phyloP scores from a whole-genome alignment of 1,140 invertebrate genomes.

The Rhyacophila brunnea region DNA sequence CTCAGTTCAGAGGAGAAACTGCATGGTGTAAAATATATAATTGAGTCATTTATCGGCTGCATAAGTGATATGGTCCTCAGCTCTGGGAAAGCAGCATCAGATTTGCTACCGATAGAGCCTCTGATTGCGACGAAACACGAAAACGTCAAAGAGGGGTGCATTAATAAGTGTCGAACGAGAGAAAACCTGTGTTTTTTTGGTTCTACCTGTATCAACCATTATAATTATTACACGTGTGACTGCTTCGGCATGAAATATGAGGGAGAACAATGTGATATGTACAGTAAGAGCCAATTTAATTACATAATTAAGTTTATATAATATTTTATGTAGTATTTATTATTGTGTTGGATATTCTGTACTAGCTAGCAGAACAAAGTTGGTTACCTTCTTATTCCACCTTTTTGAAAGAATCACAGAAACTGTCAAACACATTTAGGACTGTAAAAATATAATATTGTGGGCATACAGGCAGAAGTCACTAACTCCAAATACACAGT shows the following conservation, averaged over 20 bases:
- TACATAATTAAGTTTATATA: slow-evolving; percentile 3
- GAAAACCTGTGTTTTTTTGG: slow-evolving; percentile 82
- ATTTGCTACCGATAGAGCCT: slow-evolving; percentile 74
- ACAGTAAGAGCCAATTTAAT: slow-evolving; percentile 69
- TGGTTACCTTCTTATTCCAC: neutral
- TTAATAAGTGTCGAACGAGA: slow-evolving; percentile 74
- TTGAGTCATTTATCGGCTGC: slow-evolving; percentile 89
- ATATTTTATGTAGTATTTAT: neutral
- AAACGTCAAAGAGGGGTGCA: slow-evolving; percentile 82
- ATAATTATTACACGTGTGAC: slow-evolving; percentile 80
- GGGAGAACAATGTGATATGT: slow-evolving; percentile 85
- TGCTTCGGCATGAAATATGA: slow-evolving; percentile 91
- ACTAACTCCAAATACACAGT: no score
- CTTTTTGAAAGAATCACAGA: no score
- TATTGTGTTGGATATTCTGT: neutral
- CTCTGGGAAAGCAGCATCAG: slow-evolving; percentile 78
- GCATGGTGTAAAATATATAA: slow-evolving; percentile 86
- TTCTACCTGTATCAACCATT: slow-evolving; percentile 85
- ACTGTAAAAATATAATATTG: no score
- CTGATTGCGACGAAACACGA: slow-evolving; percentile 81
- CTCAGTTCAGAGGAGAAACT: slow-evolving; percentile 80
- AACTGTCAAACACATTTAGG: no score
- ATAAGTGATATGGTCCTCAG: slow-evolving; percentile 81
- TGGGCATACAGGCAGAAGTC: no score
- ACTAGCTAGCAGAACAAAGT: no score